Conservation (phyloP, 1,140 invertebrate genomes). For the Tetramorium simillimum region DNA sequence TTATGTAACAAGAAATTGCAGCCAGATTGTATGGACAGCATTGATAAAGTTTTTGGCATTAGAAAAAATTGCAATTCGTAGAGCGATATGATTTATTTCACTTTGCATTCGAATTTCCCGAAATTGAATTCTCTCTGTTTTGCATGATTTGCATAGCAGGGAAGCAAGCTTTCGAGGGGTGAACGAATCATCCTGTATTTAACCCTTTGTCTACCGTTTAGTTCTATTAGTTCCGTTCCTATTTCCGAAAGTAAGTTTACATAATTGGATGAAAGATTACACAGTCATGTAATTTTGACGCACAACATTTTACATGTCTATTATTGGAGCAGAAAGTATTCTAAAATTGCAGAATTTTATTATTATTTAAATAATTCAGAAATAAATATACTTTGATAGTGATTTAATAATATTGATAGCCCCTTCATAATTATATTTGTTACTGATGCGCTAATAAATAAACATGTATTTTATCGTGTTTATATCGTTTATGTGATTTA, state of each 20-base stretch:
- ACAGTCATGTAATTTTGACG: not conserved
- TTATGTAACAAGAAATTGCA: not conserved
- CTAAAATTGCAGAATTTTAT: slow-evolving; percentile 5
- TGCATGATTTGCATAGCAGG: slow-evolving; percentile 8
- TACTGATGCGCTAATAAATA: not conserved
- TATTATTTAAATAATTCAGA: not conserved
- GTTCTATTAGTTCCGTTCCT: not conserved
- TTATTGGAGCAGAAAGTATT: not conserved
- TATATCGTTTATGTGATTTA: not conserved
- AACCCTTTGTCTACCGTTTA: not conserved
- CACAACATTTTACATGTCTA: not conserved
- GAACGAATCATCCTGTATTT: slow-evolving; percentile 23
- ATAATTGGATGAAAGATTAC: not conserved
- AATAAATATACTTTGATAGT: not conserved
- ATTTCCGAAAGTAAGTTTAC: not conserved
- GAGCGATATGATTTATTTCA: not conserved
- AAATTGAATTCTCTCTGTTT: slow-evolving; percentile 1
- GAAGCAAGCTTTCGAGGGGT: not conserved
- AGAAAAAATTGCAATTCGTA: not conserved
- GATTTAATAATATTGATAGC: not conserved
- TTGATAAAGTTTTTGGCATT: not conserved
- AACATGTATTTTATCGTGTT: not conserved
- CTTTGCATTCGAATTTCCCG: not conserved
- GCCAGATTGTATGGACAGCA: too few species aligned
- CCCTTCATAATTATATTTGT: not conserved